phyloP scores from a whole-genome alignment of 1,140 invertebrate species.

The Orussus abietinus region DNA sequence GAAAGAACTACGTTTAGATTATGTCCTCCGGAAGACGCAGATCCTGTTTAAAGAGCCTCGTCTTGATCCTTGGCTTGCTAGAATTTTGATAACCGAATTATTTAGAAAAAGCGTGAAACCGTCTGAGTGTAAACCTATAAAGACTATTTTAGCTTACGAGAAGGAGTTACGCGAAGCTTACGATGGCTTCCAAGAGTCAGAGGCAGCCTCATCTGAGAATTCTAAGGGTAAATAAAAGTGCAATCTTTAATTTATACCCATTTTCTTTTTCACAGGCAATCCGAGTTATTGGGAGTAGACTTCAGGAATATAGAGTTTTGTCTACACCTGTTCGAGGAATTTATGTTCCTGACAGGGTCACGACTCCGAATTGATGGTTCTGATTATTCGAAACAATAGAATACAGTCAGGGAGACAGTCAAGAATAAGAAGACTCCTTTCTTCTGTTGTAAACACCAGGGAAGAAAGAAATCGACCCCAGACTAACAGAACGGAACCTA shows the following conservation, averaged over 20 bases:
- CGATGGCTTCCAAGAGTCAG: constrained; percentile 24
- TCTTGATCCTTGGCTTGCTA: constrained; percentile 67
- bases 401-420: constrained; percentile 39
- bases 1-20: constrained; percentile 61
- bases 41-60: constrained; percentile 65
- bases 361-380: constrained; percentile 36
- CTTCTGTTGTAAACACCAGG: constrained; percentile 16
- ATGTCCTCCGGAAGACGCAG: constrained; percentile 60
- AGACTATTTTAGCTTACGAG: constrained; percentile 65
- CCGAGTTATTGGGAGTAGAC: constrained; percentile 23
- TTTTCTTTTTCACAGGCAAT: constrained; percentile 27
- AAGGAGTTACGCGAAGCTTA: constrained; percentile 52
- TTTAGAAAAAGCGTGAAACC: constrained; percentile 66
- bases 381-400: constrained; percentile 45
- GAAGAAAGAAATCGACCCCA: constrained; percentile 13
- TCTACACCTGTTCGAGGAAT: background rate
- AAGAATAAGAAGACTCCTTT: constrained; percentile 28
- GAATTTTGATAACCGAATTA: constrained; percentile 75
- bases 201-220: constrained; percentile 14
- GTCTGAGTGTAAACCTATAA: constrained; percentile 65
- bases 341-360: background rate
- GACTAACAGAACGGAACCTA: background rate
- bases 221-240: constrained; percentile 42
- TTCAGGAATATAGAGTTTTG: constrained; percentile 7
- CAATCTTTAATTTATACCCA: no score